Evolutionary conservation across 2,888 invertebrate genomes (phyloP), one percentile per base, ranked within the genome.

Genomic region (Sinodicranocentrus sp.): DNA sequence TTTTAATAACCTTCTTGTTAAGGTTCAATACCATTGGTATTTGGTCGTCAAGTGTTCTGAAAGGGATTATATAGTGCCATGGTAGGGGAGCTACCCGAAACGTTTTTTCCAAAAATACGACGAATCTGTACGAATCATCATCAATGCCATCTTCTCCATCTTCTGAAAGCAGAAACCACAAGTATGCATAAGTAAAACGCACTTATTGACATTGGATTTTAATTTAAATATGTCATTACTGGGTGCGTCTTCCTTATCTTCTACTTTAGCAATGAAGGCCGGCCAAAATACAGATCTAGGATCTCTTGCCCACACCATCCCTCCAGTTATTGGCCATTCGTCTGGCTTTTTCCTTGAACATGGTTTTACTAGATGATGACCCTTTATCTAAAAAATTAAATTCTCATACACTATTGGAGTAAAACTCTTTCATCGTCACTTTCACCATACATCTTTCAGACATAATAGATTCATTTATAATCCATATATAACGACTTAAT

Each of bases 211-310:
- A 44, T 57, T 61, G 13, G 33, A 13, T 28, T 75, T 44, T n/a
- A 17, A 25, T 63, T 15, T 39, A 68, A 17, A 68, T 21, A 68
- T 23, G 52, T 57, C 5, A 43, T 44, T 13, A 15, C n/a, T n/a
- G n/a, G n/a, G n/a, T n/a, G 13, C 25, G 63, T 75, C 84, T 13
- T 77, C 80, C 0, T 63, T 13, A 13, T 86, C 86, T 28, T 77
- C 48, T 1, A 86, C 57, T 1, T 39, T 15, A 1, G 80, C 70
- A 48, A 86, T 82, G n/a, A 87, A 76, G 10, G 82, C 87, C 8
- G 87, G 87, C 87, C 87, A 87, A 39, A 67, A 87, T 1, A 84
- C 85, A 0, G 85, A 84, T 5, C 85, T 82, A 1, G 28, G 21
- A 33, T 67, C 71, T 10, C 71, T 57, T 0, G 85, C 87, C 87